Percentiles rank a stretch among this genome's conserved stretches.
phyloP scores from a whole-genome alignment of 2,113 vertebrate genomes.

The Peromyscus californicus region DNA sequence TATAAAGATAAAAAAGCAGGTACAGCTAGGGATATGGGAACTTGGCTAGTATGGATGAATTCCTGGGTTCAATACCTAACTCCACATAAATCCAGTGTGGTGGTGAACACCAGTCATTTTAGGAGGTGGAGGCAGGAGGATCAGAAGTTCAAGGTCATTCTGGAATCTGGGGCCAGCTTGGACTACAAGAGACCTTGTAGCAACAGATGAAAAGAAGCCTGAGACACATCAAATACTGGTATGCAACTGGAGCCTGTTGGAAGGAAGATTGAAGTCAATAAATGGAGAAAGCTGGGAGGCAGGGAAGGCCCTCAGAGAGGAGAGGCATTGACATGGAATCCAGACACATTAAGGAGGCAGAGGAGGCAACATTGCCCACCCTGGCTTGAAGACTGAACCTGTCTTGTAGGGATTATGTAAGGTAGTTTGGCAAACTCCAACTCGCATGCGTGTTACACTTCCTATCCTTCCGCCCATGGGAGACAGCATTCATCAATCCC shows the following conservation, averaged over 20 bases:
- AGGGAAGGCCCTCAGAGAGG: neutral
- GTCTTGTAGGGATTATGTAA: slow-evolving; percentile 10
- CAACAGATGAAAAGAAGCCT: neutral
- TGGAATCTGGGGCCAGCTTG: neutral
- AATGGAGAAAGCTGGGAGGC: neutral
- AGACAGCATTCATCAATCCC: slow-evolving; percentile 57
- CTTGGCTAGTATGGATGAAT: neutral
- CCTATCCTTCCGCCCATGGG: neutral
- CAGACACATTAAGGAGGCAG: neutral
- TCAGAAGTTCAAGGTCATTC: neutral
- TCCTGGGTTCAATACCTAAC: neutral
- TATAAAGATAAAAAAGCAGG: neutral
- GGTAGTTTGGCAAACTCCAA: slow-evolving; percentile 27
- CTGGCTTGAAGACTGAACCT: neutral
- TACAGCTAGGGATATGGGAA: neutral
- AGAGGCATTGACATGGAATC: neutral
- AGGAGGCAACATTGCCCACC: too few species aligned
- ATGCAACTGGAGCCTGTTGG: neutral
- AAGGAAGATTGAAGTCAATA: slow-evolving; percentile 1
- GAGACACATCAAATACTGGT: neutral
- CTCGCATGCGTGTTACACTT: neutral
- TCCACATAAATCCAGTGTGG: neutral
- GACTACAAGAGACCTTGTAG: neutral
- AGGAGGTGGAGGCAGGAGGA: neutral
- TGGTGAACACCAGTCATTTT: neutral